These are phyloP conservation scores for Rhabdomys dilectus DNA, from an alignment of 2,113 vertebrate genomes.

Conservation along the genomic window DNA sequence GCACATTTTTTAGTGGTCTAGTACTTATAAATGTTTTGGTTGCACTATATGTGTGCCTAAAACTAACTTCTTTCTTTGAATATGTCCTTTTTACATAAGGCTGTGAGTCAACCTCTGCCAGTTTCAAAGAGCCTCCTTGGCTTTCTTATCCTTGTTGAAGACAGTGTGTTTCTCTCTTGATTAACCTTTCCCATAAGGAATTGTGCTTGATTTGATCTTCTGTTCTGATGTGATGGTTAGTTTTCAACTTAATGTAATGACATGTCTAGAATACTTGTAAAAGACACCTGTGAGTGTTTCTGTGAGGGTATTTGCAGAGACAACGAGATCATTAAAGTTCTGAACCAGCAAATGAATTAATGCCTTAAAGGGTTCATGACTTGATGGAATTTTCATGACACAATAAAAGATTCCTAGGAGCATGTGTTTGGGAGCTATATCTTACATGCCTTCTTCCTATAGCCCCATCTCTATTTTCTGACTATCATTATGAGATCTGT, in stretches of 20 bases:
- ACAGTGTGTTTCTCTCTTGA: background rate
- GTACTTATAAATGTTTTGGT: background rate
- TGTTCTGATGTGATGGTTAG: background rate
- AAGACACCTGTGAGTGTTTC: background rate
- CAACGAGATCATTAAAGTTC: background rate
- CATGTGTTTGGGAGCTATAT: background rate
- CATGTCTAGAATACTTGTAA: background rate
- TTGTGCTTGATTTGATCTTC: background rate
- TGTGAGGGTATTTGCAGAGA: background rate
- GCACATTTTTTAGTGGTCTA: background rate
- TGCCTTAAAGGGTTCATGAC: background rate
- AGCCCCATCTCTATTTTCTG: no score
- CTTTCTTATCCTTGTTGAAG: background rate
- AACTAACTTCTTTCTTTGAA: background rate
- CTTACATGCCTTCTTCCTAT: background rate
- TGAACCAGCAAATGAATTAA: background rate
- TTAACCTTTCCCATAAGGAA: background rate
- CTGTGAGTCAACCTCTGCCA: background rate
- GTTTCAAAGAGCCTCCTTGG: background rate
- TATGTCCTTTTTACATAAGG: background rate
- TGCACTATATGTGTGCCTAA: background rate
- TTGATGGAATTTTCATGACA: background rate
- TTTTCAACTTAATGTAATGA: background rate
- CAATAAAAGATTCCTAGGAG: background rate
- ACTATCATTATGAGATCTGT: background rate